These are phyloP conservation scores for Pollimyrus isidori DNA, from an alignment of 2,113 vertebrate species.

Conservation along the genomic window DNA sequence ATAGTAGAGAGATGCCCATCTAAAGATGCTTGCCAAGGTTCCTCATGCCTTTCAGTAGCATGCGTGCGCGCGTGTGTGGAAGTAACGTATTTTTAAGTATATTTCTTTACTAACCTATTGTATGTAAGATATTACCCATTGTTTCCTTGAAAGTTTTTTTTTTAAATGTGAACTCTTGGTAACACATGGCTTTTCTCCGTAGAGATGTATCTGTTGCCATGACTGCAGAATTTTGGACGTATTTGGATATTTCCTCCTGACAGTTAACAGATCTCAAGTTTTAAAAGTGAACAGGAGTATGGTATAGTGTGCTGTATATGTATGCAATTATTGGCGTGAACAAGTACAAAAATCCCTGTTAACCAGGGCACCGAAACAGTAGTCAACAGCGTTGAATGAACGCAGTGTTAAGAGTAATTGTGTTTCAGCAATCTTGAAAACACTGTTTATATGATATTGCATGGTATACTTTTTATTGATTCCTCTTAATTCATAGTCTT, in stretches of 20 bases:
- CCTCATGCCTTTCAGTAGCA: not conserved
- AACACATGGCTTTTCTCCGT: conserved; percentile 36
- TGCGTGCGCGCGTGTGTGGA: no score
- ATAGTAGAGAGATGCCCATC: not conserved
- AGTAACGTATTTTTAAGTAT: not conserved
- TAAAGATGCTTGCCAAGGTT: not conserved
- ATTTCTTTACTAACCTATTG: not conserved
- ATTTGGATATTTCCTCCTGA: conserved; percentile 26
- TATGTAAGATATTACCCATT: not conserved
- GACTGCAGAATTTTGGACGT: conserved; percentile 40
- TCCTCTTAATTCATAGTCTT: not conserved
- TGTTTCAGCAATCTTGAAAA: not conserved
- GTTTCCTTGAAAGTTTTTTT: not conserved
- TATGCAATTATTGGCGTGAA: not conserved
- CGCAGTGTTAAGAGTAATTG: not conserved
- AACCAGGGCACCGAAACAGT: not conserved
- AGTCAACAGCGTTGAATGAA: not conserved
- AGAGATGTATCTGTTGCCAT: conserved; percentile 46
- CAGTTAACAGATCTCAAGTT: conserved; percentile 19
- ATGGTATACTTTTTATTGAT: not conserved
- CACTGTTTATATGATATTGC: not conserved
- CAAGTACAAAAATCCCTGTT: not conserved
- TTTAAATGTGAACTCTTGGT: conserved; percentile 34
- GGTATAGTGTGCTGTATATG: not conserved
- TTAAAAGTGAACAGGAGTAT: not conserved